Conservation (phyloP, 64 coral and sea anemone species). For the Actinia tenebrosa region DNA sequence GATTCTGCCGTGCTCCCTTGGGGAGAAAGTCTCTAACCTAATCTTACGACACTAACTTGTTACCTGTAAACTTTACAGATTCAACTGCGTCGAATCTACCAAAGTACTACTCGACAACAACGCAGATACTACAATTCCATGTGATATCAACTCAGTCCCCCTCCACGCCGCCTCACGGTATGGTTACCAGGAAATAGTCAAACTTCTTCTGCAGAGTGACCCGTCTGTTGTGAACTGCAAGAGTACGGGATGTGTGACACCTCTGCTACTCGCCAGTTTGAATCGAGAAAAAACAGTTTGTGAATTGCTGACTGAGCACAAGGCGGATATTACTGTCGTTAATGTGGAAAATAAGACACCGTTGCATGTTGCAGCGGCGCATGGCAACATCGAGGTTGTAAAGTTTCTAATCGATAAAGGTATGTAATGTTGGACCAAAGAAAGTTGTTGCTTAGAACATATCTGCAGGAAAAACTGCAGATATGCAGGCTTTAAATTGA, state of each 20-base stretch:
- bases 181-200: slow-evolving; percentile 31
- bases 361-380: slow-evolving; percentile 20
- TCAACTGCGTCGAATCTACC: slow-evolving; percentile 17
- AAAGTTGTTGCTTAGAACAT: background rate
- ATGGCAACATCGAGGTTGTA: slow-evolving; percentile 2
- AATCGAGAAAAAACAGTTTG: slow-evolving; percentile 2
- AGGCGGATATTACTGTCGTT: slow-evolving; percentile 21
- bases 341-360: slow-evolving; percentile 23
- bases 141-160: slow-evolving; percentile 15
- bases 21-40: no score
- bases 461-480: no score
- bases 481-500: no score
- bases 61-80: background rate
- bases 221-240: slow-evolving; percentile 19
- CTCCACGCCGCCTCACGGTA: slow-evolving; percentile 31
- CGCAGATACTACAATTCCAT: slow-evolving; percentile 16
- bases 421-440: background rate
- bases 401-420: slow-evolving; percentile 43
- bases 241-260: slow-evolving; percentile 15
- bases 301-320: slow-evolving; percentile 25
- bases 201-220: slow-evolving; percentile 17
- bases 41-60: no score
- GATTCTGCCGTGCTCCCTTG: no score
- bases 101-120: slow-evolving; percentile 32
- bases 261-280: slow-evolving; percentile 22